A percentile compares a stretch with the other conserved stretches of the same genome.
These are phyloP conservation scores for Mormyrops attenuatus DNA, from an alignment of 2,797 vertebrate species.

Conservation along the genomic window DNA sequence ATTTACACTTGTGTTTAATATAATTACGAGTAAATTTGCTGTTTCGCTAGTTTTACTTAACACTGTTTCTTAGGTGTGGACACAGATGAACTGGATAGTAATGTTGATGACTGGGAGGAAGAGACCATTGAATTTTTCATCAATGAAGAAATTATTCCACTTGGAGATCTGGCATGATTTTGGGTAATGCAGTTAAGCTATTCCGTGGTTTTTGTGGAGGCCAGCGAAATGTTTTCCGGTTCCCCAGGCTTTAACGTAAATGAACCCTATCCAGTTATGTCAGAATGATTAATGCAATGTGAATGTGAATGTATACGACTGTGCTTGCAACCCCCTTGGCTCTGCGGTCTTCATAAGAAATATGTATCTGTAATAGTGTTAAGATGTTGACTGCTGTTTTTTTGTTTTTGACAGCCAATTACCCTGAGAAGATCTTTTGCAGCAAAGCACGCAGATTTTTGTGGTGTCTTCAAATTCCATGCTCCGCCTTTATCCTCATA, in stretches of 20 bases:
- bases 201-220: not conserved
- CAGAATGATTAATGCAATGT: not conserved
- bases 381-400: not conserved
- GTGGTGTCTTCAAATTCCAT: constrained; percentile 50
- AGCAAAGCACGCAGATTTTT: constrained; percentile 41
- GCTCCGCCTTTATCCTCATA: constrained; percentile 51
- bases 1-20: not conserved
- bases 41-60: not conserved
- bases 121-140: constrained; percentile 99
- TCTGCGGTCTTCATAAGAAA: not conserved
- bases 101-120: constrained; percentile 97
- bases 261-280: not conserved
- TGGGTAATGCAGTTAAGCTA: constrained; percentile 58
- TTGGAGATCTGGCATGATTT: constrained; percentile 83
- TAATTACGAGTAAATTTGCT: not conserved
- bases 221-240: not conserved
- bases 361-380: not conserved
- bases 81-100: constrained; percentile 92
- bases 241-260: not conserved
- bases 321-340: not conserved
- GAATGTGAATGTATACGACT: not conserved
- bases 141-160: constrained; percentile 96
- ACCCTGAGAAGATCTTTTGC: constrained; percentile 46
- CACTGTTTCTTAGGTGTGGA: constrained; percentile 71
- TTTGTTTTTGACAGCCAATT: constrained; percentile 40